Conservation (phyloP, 2,888 invertebrate species). For the Scaptomyza tumidula region DNA sequence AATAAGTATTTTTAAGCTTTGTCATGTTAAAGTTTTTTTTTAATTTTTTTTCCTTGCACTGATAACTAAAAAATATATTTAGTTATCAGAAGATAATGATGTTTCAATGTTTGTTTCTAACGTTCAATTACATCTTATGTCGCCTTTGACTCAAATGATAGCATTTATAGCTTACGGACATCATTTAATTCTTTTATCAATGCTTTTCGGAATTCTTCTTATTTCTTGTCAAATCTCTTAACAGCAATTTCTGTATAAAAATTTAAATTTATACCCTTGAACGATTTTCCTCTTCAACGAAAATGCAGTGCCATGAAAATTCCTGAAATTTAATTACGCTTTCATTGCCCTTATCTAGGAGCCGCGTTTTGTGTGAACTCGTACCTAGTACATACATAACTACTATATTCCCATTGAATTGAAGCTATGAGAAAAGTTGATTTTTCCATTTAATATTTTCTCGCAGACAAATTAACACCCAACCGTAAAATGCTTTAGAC, state of each 20-base stretch:
- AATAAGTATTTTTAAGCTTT: too few relatives aligned
- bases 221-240: not conserved
- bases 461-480: conserved; percentile 75
- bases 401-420: conserved; percentile 44
- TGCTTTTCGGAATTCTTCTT: not conserved
- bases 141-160: not conserved
- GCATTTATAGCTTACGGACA: not conserved
- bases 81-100: too few relatives aligned
- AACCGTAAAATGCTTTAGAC: conserved; percentile 54
- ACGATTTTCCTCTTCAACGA: not conserved
- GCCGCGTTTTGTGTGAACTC: conserved; percentile 5
- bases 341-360: conserved; percentile 45
- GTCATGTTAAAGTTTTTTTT: too few relatives aligned
- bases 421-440: conserved; percentile 64
- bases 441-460: conserved; percentile 68
- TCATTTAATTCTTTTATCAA: not conserved
- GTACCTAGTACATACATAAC: not conserved
- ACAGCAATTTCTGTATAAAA: not conserved
- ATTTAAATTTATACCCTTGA: not conserved
- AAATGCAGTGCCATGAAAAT: conserved; percentile 23
- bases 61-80: too few relatives aligned
- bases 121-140: not conserved
- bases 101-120: too few relatives aligned
- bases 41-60: too few relatives aligned
- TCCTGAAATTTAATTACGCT: conserved; percentile 68